Base-by-base conservation (phyloP, 2,888 invertebrate genomes). In the Drosophila percnosoma region DNA sequence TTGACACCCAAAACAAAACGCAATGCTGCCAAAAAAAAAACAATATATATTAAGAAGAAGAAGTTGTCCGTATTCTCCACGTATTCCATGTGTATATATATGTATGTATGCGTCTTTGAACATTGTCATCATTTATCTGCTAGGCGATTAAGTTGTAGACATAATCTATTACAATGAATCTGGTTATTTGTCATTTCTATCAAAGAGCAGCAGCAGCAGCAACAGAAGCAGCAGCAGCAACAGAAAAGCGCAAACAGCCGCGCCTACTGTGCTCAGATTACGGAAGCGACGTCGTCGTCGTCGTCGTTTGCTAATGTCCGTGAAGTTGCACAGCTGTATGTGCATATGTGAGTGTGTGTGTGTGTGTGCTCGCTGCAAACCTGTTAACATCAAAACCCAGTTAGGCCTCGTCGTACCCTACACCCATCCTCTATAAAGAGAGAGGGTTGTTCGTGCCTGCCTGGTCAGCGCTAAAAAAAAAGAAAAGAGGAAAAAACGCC, bases 131-230 rank as follows among this genome's bases (percentile, higher is more conserved):
- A 91, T 92, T 91, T 91, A 92, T 92, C 87, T 89, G 90, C 91
- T 87, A 91, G 88, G 91, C 92, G 92, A 92, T 92, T 92, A 92
- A 92, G 92, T 92, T 92, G 92, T 92, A 92, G 92, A 92, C 92
- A 92, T 91, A 92, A 92, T 92, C 92, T 92, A 92, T 92, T 92
- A 92, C 91, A 92, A 92, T 90, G 91, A 91, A 92, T 92, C 92
- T 92, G 87, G 91, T 92, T 92, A 92, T 92, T 92, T 92, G 91
- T 91, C 92, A 92, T 92, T 91, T 86, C 84, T 83, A 83, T 82
- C 87, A 77, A 83, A 83, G 68, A 55, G 74, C 55, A 60, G 72
- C 58, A 31, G 29, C 18, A 71, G 53, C 48, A 69, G 51, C 51
- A 54, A 62, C 49, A 34, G 61, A 65, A 67, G 58, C 13, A 38